Base-by-base conservation (phyloP, 2,888 invertebrate species). In the Volucella zonaria region DNA sequence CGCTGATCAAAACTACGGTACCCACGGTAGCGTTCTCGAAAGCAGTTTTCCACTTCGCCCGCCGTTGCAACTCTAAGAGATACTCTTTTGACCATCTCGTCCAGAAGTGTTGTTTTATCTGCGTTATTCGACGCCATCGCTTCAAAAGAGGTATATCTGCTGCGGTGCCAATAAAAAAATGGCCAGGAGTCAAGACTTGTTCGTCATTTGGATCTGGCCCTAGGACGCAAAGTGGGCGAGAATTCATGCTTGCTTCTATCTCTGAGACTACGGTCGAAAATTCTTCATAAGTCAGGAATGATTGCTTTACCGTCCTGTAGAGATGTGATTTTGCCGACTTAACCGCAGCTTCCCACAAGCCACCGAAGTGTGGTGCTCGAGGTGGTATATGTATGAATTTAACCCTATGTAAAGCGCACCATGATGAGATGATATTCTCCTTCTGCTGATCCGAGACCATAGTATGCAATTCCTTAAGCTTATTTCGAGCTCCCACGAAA, bases 11-110 rank as follows among this genome's bases (percentile, higher is more conserved):
- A n/a, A n/a, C n/a, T n/a, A n/a, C n/a, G n/a, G n/a, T n/a, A n/a
- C 18, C 56, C 11, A 67, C 11, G 38, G 38, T 31, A 8, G 66
- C 49, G 23, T 66, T 67, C 8, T 38, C 14, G 1, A 43, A 45
- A 3, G 23, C 11, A 8, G 45, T 31, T 23, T 49, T 51, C 56
- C 68, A 68, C 47, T 80, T 80, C 88, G 38, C 15, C 10, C 78
- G 47, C 8, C 47, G 10, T 61, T 64, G 78, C 40, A 77, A n/a
- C 31, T 40, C 14, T 1, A 14, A 2, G 1, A n/a, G n/a, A n/a
- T n/a, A n/a, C n/a, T n/a, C n/a, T n/a, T n/a, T n/a, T n/a, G n/a
- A 73, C 3, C 70, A 70, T 1, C 70, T 45, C 8, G n/a, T 38
- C 58, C 64, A 78, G 51, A 78, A 71, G 2, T 58, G 31, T 38